Conservation (phyloP, 2,888 invertebrate genomes). For the Andricus curvator region DNA sequence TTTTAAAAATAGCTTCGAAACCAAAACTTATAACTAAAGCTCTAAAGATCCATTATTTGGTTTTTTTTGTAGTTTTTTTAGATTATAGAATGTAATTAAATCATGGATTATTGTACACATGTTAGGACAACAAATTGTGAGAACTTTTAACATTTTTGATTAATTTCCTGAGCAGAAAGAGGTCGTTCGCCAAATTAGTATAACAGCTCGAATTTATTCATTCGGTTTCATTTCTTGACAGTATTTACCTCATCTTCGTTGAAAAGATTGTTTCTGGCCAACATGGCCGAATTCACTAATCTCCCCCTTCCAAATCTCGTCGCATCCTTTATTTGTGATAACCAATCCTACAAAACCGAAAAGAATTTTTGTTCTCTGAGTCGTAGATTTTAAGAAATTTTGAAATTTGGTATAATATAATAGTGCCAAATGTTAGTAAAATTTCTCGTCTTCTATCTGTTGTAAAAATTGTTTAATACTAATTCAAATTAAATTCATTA, state of each 20-base stretch:
- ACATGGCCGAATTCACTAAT: constrained; percentile 70
- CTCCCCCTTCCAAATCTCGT: constrained; percentile 71
- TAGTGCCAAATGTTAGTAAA: not conserved
- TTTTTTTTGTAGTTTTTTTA: no score
- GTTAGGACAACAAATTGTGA: not conserved
- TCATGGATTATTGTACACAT: not conserved
- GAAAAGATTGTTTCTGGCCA: constrained; percentile 71
- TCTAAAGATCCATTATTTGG: no score
- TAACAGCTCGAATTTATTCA: not conserved
- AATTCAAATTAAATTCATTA: not conserved
- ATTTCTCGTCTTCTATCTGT: not conserved
- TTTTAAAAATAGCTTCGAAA: not conserved
- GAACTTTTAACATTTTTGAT: not conserved
- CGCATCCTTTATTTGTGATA: constrained; percentile 69
- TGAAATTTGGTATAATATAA: not conserved
- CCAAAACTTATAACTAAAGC: no score
- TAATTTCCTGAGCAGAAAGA: not conserved
- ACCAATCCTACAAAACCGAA: constrained; percentile 69
- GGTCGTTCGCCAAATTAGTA: not conserved
- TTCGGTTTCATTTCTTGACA: not conserved
- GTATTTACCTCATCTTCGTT: constrained; percentile 69
- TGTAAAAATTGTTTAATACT: no score
- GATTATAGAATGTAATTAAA: not conserved
- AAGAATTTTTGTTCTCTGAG: constrained; percentile 14
- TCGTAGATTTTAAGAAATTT: not conserved